Conservation (phyloP, 2,113 vertebrate species). For the Corythoichthys intestinalis region DNA sequence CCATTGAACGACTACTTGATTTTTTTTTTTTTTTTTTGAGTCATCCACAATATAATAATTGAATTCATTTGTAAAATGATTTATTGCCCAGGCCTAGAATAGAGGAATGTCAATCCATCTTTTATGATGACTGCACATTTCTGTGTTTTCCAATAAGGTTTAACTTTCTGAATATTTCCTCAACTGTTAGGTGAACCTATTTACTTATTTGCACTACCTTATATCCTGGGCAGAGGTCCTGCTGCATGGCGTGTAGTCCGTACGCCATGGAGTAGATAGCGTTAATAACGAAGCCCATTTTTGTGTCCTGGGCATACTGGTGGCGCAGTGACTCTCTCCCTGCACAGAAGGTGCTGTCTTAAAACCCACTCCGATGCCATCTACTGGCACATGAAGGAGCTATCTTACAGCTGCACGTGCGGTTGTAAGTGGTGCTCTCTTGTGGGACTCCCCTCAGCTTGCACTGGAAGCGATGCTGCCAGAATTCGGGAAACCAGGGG, state of each 20-base stretch:
- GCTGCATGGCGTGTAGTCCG: slow-evolving; percentile 95
- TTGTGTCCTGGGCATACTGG: slow-evolving; percentile 94
- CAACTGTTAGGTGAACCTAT: no score
- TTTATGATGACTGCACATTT: no score
- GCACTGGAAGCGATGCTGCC: slow-evolving; percentile 95
- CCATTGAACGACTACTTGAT: no score
- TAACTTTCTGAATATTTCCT: no score
- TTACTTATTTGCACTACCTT: slow-evolving; percentile 40
- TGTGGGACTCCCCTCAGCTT: slow-evolving; percentile 83
- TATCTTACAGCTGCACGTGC: slow-evolving; percentile 89
- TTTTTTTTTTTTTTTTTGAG: no score
- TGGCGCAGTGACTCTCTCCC: slow-evolving; percentile 86
- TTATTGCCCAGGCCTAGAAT: no score
- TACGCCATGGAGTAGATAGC: slow-evolving; percentile 98
- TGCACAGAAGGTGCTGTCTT: slow-evolving; percentile 41
- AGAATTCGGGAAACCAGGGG: slow-evolving; percentile 98
- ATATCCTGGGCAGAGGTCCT: slow-evolving; percentile 82
- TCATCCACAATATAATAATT: no score
- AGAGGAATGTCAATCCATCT: no score
- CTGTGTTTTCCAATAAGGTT: no score
- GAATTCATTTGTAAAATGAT: no score
- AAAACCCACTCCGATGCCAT: background rate
- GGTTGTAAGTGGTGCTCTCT: slow-evolving; percentile 87
- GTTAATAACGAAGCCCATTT: slow-evolving; percentile 99
- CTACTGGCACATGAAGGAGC: background rate